Base-by-base conservation (phyloP, 2,113 vertebrate species). In the Brachyhypopomus occidentalis region DNA sequence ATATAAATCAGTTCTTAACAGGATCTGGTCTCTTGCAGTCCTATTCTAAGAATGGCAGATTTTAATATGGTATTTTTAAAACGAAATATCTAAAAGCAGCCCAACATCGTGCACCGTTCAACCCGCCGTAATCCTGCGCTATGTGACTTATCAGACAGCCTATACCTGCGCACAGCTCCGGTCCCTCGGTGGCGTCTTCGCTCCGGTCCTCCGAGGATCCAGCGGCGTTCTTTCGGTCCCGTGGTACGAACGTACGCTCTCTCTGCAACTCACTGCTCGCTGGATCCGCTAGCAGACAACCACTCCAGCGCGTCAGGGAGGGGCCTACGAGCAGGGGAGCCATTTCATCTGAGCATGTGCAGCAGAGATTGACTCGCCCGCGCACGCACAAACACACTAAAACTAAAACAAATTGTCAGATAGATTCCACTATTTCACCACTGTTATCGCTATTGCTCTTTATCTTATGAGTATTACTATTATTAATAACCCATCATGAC, bases 81-180 rank as follows among this genome's bases (percentile, higher is more conserved):
- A 16, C 19, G 27, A 34, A 34, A 36, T 36, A 34, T 67, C 1
- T 16, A 20, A 34, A 52, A 45, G 60, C 63, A 36, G 27, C 2
- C 63, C 4, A 20, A 23, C 27, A 12, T 36, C 55, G 36, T 27
- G 55, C 67, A 20, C 66, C 36, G 66, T 38, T 34, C 20, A 36
- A 23, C 36, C 17, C 5, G 19, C 16, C n/a, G 16, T 20, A 30
- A n/a, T 5, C 64, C 8, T 41, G 36, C 45, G 45, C 45, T 52
- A 52, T 11, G 45, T 52, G 45, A 12, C 45, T 52, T 14, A 52
- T 52, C 45, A 52, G 8, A 8, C 12, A 52, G 45, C 12, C 45
- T 52, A 36, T 92, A 94, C 93, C 93, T 93, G 88, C 85, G 86
- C 85, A 36, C 88, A 88, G 89, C 90, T 92, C 83, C 91, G 70